Evolutionary conservation across 2,113 vertebrate species (phyloP), one percentile per base, ranked within the genome.

Genomic region (Anolis sagrei): DNA sequence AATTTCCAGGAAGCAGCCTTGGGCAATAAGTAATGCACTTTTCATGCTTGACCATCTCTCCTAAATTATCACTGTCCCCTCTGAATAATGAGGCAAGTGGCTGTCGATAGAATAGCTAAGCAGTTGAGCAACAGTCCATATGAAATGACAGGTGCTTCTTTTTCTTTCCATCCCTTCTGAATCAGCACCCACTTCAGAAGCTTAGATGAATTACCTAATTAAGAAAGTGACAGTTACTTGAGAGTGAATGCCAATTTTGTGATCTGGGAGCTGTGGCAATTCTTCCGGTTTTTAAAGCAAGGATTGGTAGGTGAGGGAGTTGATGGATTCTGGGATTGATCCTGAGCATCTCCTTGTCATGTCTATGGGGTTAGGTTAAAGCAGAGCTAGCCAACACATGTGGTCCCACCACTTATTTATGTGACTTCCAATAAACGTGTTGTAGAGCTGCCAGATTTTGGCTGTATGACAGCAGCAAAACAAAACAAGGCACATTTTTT

Each of bases 11-110:
- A 51, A 77, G 75, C 29, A 79, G 58, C 68, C 76, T n/a, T 29
- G 54, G 62, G 58, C 72, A 73, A 44, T 73, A 72, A n/a, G n/a
- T 85, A 79, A 85, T 79, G 21, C 36, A 49, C 77, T 85, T 85
- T 85, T 85, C 29, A 85, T 79, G 84, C 76, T 79, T 85, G 76
- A 79, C 54, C 29, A 34, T 85, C 48, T 48, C 68, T 79, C 51
- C 21, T 27, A 79, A 79, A 79, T 85, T 44, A 79, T 62, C 34
- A 73, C 76, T 62, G 69, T 79, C 27, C 16, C 18, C 68, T 85
- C 72, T 79, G 84, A 79, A 70, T 70, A 62, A 79, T 76, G 29
- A 62, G 21, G 36, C 79, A 36, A 78, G 62, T 49, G 51, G 29
- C 51, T 85, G 66, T 73, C 84, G 48, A 9, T 79, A 68, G 70